Evolutionary conservation across 2,888 invertebrate species (phyloP).

Genomic region (Schrankia costaestrigalis): DNA sequence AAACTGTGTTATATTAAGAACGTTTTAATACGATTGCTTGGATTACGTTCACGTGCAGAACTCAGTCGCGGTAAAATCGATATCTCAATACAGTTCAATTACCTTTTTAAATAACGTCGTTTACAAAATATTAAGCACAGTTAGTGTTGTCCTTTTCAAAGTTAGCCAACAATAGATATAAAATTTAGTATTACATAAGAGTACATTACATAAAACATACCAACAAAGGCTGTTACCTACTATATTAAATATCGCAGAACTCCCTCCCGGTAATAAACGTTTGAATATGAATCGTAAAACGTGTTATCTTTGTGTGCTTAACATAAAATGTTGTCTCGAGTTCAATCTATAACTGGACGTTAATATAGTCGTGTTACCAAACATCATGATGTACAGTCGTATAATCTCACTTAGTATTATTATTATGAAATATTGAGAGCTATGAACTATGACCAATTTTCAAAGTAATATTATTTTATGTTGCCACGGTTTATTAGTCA

Average conservation of each 20-base stretch:
- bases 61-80: too few relatives aligned
- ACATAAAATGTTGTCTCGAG: slow-evolving; percentile 32
- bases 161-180: slow-evolving; percentile 15
- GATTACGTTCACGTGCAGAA: background rate
- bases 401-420: slow-evolving; percentile 18
- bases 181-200: slow-evolving; percentile 19
- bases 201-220: slow-evolving; percentile 22
- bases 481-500: too few relatives aligned
- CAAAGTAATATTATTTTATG: too few relatives aligned
- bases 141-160: slow-evolving; percentile 6
- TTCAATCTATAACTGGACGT: slow-evolving; percentile 29
- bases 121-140: too few relatives aligned
- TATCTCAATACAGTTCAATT: too few relatives aligned
- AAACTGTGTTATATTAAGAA: slow-evolving; percentile 29
- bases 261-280: slow-evolving; percentile 28
- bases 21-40: slow-evolving; percentile 30
- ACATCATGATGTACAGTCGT: slow-evolving; percentile 16
- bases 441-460: too few relatives aligned
- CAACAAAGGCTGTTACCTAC: slow-evolving; percentile 26
- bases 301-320: slow-evolving; percentile 30
- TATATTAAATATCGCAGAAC: slow-evolving; percentile 25
- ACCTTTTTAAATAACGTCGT: background rate
- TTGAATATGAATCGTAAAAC: slow-evolving; percentile 35
- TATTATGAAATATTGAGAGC: too few relatives aligned
- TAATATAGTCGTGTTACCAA: slow-evolving; percentile 5